Evolutionary conservation across 1,140 invertebrate species (phyloP), one percentile per base, ranked within the genome.

Genomic region (Brachionus calyciflorus): DNA sequence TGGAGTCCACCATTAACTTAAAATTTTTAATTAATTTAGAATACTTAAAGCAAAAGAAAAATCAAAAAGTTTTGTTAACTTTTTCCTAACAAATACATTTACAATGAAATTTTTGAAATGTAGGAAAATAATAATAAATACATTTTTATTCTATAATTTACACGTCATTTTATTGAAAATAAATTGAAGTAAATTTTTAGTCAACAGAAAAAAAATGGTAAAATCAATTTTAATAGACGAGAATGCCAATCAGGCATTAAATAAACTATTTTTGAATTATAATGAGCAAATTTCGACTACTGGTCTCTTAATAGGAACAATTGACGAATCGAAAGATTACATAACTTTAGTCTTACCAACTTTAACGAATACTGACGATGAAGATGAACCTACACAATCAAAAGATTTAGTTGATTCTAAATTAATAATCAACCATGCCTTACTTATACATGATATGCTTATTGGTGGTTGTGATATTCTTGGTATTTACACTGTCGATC

Each of bases 221-320:
- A 73, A 73, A 33, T 51, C 69, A 49, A 73, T 73, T 73, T 40
- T 21, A 37, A 17, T 73, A 17, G 69, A 73, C 26, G 44, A 12
- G 19, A 33, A 51, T 28, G 69, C 69, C 1, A 73, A 73, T 33
- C 14, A 73, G 17, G 2, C 5, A 7, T 41, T 73, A 19, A 73
- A 73, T 24, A 21, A 73, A 10, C 33, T 73, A 10, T 24, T 73
- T 24, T n/a, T 19, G 12, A 55, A 73, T 21, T n/a, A n/a, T n/a
- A 3, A 14, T 33, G 69, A 46, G 19, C 19, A 73, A 24, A 30
- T 21, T 21, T n/a, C 69, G 51, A 49, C 21, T 17, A 73, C 69
- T 41, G 69, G 69, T 51, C 69, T 73, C 30, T 46, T 73, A 17
- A 73, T 73, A 9, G 69, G 69, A 19, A 51, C 69, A 55, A 51